Conservation (phyloP, 2,113 vertebrate genomes). For the Toxostoma redivivum region DNA sequence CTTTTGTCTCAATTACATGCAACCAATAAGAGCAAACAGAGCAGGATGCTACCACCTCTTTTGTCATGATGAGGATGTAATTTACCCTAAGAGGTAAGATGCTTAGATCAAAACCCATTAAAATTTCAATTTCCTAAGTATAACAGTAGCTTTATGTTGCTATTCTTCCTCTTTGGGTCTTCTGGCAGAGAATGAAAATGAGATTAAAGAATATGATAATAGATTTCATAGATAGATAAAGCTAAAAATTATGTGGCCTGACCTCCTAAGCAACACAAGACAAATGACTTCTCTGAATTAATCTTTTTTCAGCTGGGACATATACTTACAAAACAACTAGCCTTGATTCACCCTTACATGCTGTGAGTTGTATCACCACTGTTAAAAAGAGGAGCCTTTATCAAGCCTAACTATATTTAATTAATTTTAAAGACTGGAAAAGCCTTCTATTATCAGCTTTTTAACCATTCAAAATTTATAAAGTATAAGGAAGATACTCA, state of each 20-base stretch:
- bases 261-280: background rate
- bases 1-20: background rate
- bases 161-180: background rate
- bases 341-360: background rate
- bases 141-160: background rate
- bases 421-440: background rate
- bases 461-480: background rate
- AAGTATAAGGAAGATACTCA: background rate
- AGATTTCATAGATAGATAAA: background rate
- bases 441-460: background rate
- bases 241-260: background rate
- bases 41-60: background rate
- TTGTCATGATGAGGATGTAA: background rate
- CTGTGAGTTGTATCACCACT: background rate
- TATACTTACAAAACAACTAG: background rate
- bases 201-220: background rate
- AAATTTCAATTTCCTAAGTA: background rate
- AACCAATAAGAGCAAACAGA: background rate
- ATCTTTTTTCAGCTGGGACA: background rate
- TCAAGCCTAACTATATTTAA: background rate
- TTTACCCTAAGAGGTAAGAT: background rate
- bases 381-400: background rate
- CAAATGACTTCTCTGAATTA: background rate
- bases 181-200: background rate
- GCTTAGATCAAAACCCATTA: background rate